Evolutionary conservation across 2,113 vertebrate genomes (phyloP).

Genomic region (Hippolais icterina): DNA sequence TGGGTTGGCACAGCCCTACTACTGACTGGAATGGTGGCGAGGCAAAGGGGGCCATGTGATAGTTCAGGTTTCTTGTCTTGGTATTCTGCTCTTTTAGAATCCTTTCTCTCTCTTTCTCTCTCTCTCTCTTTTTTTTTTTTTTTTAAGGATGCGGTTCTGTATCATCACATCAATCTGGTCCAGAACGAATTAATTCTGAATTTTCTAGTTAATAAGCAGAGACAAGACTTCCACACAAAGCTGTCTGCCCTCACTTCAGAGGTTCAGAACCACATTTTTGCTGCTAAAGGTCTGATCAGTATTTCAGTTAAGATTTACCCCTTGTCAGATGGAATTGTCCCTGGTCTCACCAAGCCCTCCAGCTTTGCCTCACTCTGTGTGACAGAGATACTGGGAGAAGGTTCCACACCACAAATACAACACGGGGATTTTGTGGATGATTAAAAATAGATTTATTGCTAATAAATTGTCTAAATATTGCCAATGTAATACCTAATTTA

Average conservation of each 20-base stretch:
- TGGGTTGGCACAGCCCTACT: background rate
- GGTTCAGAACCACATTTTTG: background rate
- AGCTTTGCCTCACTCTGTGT: background rate
- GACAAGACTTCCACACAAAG: background rate
- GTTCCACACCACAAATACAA: background rate
- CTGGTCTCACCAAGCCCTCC: background rate
- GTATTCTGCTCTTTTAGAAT: background rate
- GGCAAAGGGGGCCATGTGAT: rapidly evolving
- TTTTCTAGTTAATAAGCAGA: background rate
- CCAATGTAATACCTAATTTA: background rate
- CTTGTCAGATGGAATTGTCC: background rate
- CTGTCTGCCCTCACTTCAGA: background rate
- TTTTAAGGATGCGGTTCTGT: background rate
- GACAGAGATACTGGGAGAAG: background rate
- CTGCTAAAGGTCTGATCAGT: background rate
- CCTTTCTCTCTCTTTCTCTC: background rate
- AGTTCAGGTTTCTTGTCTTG: background rate
- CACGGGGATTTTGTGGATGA: background rate
- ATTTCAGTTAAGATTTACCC: background rate
- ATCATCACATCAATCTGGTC: background rate
- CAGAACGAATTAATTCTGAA: background rate
- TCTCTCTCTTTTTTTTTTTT: background rate
- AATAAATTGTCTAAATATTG: background rate
- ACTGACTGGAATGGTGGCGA: background rate
- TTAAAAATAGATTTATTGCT: background rate